Percentiles rank a stretch among this genome's conserved stretches.
These are phyloP conservation scores for Sclerurus mexicanus DNA, from an alignment of 2,113 vertebrate species.

Conservation along the genomic window DNA sequence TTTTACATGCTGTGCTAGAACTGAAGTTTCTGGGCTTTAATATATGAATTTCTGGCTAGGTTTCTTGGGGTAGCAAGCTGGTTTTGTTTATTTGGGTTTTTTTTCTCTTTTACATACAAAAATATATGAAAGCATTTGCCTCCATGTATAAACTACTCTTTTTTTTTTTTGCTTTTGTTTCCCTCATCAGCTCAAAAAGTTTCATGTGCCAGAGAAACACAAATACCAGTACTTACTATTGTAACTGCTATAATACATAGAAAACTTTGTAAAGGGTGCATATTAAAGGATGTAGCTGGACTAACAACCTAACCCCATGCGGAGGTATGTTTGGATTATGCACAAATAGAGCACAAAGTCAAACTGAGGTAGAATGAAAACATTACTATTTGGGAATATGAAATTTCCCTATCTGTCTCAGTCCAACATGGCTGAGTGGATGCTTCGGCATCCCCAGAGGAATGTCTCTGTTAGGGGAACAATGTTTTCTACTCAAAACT, in stretches of 20 bases:
- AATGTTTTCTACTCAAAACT: conserved; percentile 27
- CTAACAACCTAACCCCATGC: neutral
- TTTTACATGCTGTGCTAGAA: neutral
- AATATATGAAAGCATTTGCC: neutral
- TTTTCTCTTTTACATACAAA: neutral
- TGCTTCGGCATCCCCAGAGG: neutral
- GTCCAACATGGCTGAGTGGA: neutral
- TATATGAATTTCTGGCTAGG: neutral
- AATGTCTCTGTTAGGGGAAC: neutral
- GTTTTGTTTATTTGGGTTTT: neutral
- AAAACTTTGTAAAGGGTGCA: neutral
- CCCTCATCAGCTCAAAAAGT: neutral
- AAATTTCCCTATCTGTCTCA: neutral
- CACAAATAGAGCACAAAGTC: neutral
- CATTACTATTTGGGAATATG: neutral
- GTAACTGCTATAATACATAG: neutral
- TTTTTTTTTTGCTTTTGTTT: neutral
- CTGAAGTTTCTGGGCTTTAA: neutral
- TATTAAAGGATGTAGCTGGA: neutral
- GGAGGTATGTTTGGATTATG: neutral
- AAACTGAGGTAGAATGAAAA: neutral
- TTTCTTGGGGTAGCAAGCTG: neutral
- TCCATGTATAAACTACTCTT: neutral
- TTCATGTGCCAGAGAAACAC: neutral
- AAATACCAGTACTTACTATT: neutral